Base-by-base conservation (phyloP, 2,888 invertebrate genomes). In the Drosophila phalerata region DNA sequence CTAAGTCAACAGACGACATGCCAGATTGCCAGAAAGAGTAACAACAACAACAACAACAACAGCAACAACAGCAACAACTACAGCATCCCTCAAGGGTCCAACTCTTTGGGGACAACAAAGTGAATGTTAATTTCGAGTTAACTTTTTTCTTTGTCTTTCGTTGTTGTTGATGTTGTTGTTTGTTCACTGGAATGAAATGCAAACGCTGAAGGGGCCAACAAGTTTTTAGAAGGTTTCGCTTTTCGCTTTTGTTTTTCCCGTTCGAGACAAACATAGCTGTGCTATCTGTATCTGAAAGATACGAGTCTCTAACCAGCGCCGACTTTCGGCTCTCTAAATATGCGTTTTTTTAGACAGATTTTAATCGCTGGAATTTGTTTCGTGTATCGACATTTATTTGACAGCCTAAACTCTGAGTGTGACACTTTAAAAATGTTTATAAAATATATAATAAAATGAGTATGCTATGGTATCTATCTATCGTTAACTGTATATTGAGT, bases 391-490 rank as follows among this genome's bases (percentile, higher is more conserved):
- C 73, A 85, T 89, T 88, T 82, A 86, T 89, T 73, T 82, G 82
- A 89, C 90, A 90, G 61, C 62, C 65, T 22, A 69, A 83, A 77
- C 79, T 88, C 76, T 64, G 74, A 79, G 75, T 77, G 79, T 79
- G 82, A 86, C 89, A 90, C 85, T 75, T 88, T 80, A 70, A 68
- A 79, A 77, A 71, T 58, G 60, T 69, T 75, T 77, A 75, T 80
- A 57, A 57, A 49, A 76, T 69, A 63, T 72, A 67, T 72, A 82
- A 74, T 69, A 67, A 65, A 69, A 70, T 69, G 63, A 70, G 74
- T 76, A 83, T 77, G 57, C 70, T 45, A 69, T 9, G 28, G 25
- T 15, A 17, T 56, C 37, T 5, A 28, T n/a, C 17, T 62, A 3
- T 37, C 9, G 42, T 40, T 69, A 47, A 66, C 55, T 71, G 60